Conservation (phyloP, 2,113 vertebrate genomes). For the Dicerorhinus sumatrensis region DNA sequence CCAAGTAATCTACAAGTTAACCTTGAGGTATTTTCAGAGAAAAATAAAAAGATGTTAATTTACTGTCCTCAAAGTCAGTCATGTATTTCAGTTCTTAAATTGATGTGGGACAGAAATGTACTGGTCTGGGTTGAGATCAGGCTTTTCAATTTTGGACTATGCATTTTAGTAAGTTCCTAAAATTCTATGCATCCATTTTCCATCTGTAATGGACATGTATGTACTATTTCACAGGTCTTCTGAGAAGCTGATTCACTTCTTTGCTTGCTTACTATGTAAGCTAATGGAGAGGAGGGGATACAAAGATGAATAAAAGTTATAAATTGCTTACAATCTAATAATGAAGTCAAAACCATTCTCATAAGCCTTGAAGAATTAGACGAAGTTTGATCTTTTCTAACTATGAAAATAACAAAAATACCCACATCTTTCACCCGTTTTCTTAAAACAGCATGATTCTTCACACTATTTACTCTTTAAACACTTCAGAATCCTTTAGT, state of each 20-base stretch:
- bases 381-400: constrained; percentile 38
- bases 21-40: constrained; percentile 27
- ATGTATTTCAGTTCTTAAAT: constrained; percentile 49
- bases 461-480: constrained; percentile 16
- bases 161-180: constrained; percentile 24
- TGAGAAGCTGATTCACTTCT: neutral
- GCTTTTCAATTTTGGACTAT: constrained; percentile 21
- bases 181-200: neutral
- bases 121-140: neutral
- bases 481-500: neutral
- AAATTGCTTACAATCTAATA: constrained; percentile 4
- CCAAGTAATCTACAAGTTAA: constrained; percentile 44
- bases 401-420: neutral
- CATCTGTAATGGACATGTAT: neutral
- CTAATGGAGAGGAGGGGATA: neutral
- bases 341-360: constrained; percentile 32
- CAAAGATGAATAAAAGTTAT: constrained; percentile 44
- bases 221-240: constrained; percentile 28
- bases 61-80: constrained; percentile 46
- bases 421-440: constrained; percentile 1
- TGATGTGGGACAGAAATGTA: neutral
- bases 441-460: neutral
- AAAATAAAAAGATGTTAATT: constrained; percentile 11
- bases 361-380: constrained; percentile 28
- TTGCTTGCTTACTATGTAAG: constrained; percentile 54